Percentiles rank a stretch among this genome's conserved stretches.
Evolutionary conservation across 2,888 invertebrate genomes (phyloP).

Genomic region (Corythucha ciliata): DNA sequence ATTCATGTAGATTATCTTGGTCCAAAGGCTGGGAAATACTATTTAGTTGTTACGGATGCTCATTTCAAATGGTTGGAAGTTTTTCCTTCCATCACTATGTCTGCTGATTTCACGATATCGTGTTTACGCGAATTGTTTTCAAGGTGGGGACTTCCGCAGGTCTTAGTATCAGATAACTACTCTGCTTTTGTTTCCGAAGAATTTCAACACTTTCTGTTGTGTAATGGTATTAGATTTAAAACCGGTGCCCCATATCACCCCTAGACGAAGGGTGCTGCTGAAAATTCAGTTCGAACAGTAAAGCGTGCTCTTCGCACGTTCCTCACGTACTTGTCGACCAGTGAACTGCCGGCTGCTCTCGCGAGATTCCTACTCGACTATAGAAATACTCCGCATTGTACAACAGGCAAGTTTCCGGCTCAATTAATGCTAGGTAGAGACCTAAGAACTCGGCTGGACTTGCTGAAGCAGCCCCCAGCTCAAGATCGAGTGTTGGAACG

Average conservation of each 20-base stretch:
- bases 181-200: constrained; percentile 18
- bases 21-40: constrained; percentile 20
- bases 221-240: constrained; percentile 10
- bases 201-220: constrained; percentile 16
- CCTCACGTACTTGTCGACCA: no score
- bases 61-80: constrained; percentile 33
- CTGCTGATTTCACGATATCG: constrained; percentile 13
- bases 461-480: no score
- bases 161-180: constrained; percentile 16
- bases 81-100: constrained; percentile 5
- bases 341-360: no score
- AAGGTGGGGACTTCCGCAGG: constrained; percentile 21
- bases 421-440: no score
- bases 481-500: no score
- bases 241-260: constrained; percentile 14
- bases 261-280: constrained; percentile 19
- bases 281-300: constrained; percentile 21
- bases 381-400: no score
- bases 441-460: no score
- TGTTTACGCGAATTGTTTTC: constrained; percentile 16
- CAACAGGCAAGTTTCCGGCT: no score
- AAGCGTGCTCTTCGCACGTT: not conserved
- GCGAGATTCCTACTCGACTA: no score
- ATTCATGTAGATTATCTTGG: constrained; percentile 34
- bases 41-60: constrained; percentile 30